phyloP scores from a whole-genome alignment of 2,797 vertebrate genomes.

The Platyrinchus mystaceus region DNA sequence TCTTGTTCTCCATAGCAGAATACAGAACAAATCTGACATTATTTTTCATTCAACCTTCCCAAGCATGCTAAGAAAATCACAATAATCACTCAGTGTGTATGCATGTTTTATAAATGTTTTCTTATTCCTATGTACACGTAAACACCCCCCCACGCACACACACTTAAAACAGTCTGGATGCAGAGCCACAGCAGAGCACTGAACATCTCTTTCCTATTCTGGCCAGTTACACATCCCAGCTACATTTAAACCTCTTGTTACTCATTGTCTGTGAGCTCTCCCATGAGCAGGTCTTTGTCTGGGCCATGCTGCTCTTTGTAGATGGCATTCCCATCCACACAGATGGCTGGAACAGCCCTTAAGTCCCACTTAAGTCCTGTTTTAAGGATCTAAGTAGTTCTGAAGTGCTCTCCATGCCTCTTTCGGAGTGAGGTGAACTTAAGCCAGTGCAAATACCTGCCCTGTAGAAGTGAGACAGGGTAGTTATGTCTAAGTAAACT shows the following conservation, averaged over 20 bases:
- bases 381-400: slow-evolving; percentile 11
- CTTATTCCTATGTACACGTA: neutral
- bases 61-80: neutral
- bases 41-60: slow-evolving; percentile 35
- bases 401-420: neutral
- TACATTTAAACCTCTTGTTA: neutral
- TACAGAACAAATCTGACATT: slow-evolving; percentile 49
- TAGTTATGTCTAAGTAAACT: neutral
- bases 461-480: neutral
- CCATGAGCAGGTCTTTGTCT: slow-evolving; percentile 20
- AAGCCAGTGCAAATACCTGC: neutral
- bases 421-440: neutral
- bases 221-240: neutral
- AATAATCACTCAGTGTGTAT: neutral
- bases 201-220: neutral
- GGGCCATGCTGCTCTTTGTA: neutral
- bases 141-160: neutral
- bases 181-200: neutral
- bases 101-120: neutral
- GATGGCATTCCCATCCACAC: neutral
- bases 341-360: neutral
- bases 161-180: neutral
- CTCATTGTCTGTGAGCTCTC: neutral
- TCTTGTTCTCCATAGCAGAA: slow-evolving; percentile 13
- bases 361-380: slow-evolving; percentile 19